A percentile compares a stretch with the other conserved stretches of the same genome.
phyloP scores from a whole-genome alignment of 2,113 vertebrate species.

The Stomatorhinus ivindoensis region DNA sequence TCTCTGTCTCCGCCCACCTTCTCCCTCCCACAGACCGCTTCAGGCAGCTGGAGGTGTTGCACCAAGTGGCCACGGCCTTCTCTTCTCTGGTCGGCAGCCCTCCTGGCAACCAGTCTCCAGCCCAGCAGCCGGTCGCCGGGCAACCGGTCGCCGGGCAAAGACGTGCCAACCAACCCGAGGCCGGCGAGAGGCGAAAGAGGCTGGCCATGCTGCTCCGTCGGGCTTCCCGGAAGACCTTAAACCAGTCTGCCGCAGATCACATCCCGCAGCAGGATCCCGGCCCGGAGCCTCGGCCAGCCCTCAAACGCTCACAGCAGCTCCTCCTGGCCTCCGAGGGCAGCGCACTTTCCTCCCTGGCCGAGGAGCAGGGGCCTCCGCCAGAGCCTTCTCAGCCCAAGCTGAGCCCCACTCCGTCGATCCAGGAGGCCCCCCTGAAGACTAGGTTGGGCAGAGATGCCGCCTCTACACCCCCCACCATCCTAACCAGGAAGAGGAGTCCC shows the following conservation, averaged over 20 bases:
- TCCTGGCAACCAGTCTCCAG: not conserved
- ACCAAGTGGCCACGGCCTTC: constrained; percentile 59
- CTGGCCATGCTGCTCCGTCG: constrained; percentile 45
- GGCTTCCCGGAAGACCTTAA: constrained; percentile 48
- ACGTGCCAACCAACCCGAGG: constrained; percentile 26
- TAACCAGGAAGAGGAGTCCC: constrained; percentile 26
- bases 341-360: constrained; percentile 37
- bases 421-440: constrained; percentile 6
- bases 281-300: constrained; percentile 3
- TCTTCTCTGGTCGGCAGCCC: constrained; percentile 40
- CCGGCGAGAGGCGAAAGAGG: constrained; percentile 42
- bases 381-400: constrained; percentile 12
- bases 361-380: constrained; percentile 34
- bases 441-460: constrained; percentile 7
- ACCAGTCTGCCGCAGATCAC: constrained; percentile 23
- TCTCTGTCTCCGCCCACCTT: not conserved
- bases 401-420: not conserved
- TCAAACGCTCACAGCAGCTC: constrained; percentile 28
- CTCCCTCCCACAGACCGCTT: constrained; percentile 48
- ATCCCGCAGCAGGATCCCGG: not conserved
- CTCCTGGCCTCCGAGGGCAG: constrained; percentile 23
- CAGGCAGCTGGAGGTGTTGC: constrained; percentile 57
- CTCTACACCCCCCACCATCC: not conserved
- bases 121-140: not conserved
- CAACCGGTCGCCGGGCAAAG: not conserved